These are phyloP conservation scores for Microcebus ravelobensis DNA, from an alignment of 2,113 vertebrate species.

Conservation along the genomic window DNA sequence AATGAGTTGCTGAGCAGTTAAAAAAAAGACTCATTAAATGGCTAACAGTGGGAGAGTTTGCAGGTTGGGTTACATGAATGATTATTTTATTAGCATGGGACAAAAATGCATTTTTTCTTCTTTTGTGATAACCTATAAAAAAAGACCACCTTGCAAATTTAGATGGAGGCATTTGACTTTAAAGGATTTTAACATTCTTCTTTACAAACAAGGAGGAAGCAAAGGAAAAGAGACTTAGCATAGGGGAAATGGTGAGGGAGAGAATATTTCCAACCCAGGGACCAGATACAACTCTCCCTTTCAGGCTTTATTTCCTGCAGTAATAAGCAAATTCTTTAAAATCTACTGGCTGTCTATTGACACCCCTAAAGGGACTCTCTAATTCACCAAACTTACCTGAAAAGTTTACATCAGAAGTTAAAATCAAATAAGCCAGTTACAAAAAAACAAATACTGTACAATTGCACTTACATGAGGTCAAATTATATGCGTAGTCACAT, in stretches of 20 bases:
- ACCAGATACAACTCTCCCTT: not conserved
- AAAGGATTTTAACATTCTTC: not conserved
- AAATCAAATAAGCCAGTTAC: not conserved
- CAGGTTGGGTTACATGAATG: not conserved
- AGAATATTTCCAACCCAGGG: not conserved
- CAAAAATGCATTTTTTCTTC: not conserved
- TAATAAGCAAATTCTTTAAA: not conserved
- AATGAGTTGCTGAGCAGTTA: constrained; percentile 49
- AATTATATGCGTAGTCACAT: not conserved
- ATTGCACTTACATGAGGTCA: not conserved
- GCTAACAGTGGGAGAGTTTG: not conserved
- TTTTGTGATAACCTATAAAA: not conserved
- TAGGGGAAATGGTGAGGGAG: not conserved
- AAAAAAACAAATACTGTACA: not conserved
- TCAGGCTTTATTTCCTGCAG: not conserved
- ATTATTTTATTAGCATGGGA: constrained; percentile 1
- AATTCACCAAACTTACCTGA: not conserved
- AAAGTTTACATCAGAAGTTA: not conserved
- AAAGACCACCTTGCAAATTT: not conserved
- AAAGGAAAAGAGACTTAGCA: not conserved
- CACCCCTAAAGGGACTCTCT: not conserved
- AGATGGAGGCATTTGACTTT: not conserved
- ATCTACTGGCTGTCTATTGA: not conserved
- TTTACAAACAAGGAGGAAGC: not conserved
- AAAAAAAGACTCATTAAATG: not conserved